Evolutionary conservation across 2,888 invertebrate species (phyloP), one percentile per base, ranked within the genome.

Genomic region (Pristionchus entomophagus): DNA sequence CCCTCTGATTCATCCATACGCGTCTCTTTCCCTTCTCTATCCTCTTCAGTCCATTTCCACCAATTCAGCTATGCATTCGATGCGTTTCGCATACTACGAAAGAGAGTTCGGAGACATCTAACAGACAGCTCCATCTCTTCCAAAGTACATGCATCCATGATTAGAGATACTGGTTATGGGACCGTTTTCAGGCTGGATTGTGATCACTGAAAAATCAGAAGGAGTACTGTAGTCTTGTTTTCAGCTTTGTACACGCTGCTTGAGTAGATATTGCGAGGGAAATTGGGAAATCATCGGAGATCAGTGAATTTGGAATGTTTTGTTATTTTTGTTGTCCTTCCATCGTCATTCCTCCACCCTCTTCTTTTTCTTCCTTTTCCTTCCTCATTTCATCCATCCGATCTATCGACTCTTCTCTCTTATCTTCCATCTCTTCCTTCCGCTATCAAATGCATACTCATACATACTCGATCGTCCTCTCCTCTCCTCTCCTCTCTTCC

Each of bases 401-500:
- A 22, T 80, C 51, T 26, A 8, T 62, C 29, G 6, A 26, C 81
- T 56, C 81, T 56, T 26, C 41, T 82, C 82, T 82, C 59, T 82
- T 38, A 49, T 82, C 82, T 82, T 26, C 38, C 29, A 41, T 59
- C 59, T 32, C 56, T 73, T 45, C 45, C 26, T 41, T 45, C 41
- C 73, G 41, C 73, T 73, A 73, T 45, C 73, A 73, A 73, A 73
- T 73, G 73, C 73, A 73, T 73, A 45, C 41, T 38, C 73, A 73
- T 73, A 73, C 73, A 73, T 73, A 73, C n/a, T 45, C 17, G 32
- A 73, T 41, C 73, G 73, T 19, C 65, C 22, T 65, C 35, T 32
- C 65, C 32, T 35, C 35, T 32, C 35, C 35, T 29, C 17, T 29
- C 26, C 59, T 65, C 65, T 32, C 29, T 29, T 35, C 35, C 10